Evolutionary conservation across 2,113 vertebrate genomes (phyloP), one percentile per base, ranked within the genome.

Genomic region (Stomatorhinus ivindoensis): DNA sequence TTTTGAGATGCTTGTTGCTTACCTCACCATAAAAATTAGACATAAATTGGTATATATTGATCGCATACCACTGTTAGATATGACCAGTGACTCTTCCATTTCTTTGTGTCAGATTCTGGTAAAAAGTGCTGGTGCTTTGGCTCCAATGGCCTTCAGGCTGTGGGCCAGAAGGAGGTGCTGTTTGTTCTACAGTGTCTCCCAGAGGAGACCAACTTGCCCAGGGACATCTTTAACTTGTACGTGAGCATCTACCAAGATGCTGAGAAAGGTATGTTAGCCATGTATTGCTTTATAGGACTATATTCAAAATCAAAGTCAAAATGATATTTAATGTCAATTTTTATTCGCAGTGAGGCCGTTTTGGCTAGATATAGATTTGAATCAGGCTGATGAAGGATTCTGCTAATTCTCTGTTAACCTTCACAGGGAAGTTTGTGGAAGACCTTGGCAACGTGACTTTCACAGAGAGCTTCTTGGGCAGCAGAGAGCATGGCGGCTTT

Each of bases 141-240:
- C 93, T 98, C 98, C 42, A 99, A 95, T 3, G 98, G 98, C 90
- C 94, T 99, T 2, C 97, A 96, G 94, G 96, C 97, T 46, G 94
- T 99, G 93, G 98, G 98, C 35, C 98, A 99, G 94, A 96, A 95
- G 90, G 98, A 99, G 95, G 91, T 99, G 93, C 93, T 98, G 73
- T 96, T 99, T 93, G 80, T 99, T 21, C 92, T 99, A 90, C 94
- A 97, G 91, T 94, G 95, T 93, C 95, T 98, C 89, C 95, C 97
- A 83, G 96, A 97, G 85, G 98, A 99, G 93, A 95, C 96, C 88
- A 91, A 91, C 91, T 91, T 98, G 87, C 98, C 98, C 24, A 96
- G 92, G 93, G 98, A 99, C 93, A 94, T 99, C 89, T 96, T 99
- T 89, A 96, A 88, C 21, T 93, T 99, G 11, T 97, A 97, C 92